Percentiles rank a stretch among this genome's conserved stretches.
phyloP scores from a whole-genome alignment of 2,888 invertebrate species.

The Idaea aversata region DNA sequence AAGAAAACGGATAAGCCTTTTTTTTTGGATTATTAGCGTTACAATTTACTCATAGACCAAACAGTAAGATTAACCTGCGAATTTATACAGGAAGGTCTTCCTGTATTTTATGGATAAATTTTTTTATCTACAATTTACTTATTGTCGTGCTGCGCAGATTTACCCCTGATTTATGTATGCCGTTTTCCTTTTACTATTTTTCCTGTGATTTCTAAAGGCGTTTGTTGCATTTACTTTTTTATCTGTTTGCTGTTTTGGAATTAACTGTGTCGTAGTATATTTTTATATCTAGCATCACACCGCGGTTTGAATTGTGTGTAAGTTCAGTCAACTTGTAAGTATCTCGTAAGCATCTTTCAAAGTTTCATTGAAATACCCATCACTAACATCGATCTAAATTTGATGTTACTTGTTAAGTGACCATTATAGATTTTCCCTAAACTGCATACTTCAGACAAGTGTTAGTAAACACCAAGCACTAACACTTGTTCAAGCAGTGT shows the following conservation, averaged over 20 bases:
- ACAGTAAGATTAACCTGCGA: background rate
- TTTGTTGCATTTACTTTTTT: background rate
- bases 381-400: no score
- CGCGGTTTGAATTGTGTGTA: background rate
- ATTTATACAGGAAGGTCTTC: background rate
- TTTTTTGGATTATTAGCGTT: no score
- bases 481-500: no score
- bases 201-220: background rate
- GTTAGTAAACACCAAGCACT: no score
- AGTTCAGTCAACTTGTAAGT: no score
- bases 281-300: background rate
- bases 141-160: background rate
- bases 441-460: no score
- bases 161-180: background rate
- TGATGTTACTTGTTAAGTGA: no score
- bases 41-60: background rate
- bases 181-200: background rate
- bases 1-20: no score
- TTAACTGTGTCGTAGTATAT: background rate
- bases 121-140: background rate
- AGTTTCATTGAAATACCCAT: no score
- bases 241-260: background rate
- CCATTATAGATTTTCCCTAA: no score
- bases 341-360: no score
- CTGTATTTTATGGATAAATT: background rate